Percentiles rank a stretch among this genome's conserved stretches.
Evolutionary conservation across 2,797 vertebrate species (phyloP).

Genomic region (Novumbra hubbsi): DNA sequence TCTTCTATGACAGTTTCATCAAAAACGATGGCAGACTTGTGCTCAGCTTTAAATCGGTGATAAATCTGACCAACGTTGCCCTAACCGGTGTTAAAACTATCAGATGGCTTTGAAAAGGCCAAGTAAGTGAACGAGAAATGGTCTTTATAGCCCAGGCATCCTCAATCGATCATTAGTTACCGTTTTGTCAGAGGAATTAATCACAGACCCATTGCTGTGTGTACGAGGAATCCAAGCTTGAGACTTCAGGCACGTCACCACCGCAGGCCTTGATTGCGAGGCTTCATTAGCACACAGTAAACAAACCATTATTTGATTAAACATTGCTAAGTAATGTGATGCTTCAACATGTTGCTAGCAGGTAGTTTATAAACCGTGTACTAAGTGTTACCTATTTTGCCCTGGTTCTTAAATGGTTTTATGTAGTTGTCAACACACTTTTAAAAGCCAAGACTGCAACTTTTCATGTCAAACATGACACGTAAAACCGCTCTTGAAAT

Average conservation of each 20-base stretch:
- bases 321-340: neutral
- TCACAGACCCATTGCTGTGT: conserved; percentile 65
- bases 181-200: conserved; percentile 77
- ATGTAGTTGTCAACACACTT: neutral
- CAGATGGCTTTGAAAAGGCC: conserved; percentile 72
- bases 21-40: conserved; percentile 51
- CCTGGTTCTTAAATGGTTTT: neutral
- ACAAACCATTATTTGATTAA: conserved; percentile 10
- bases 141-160: conserved; percentile 73
- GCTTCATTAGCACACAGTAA: neutral
- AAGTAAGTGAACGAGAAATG: conserved; percentile 79
- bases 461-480: neutral
- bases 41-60: conserved; percentile 62
- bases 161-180: conserved; percentile 79
- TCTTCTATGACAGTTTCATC: conserved; percentile 31
- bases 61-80: conserved; percentile 69
- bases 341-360: neutral
- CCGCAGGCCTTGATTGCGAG: conserved; percentile 12
- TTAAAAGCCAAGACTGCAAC: neutral
- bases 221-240: conserved; percentile 33
- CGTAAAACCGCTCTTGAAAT: neutral
- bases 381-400: conserved; percentile 5
- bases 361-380: neutral
- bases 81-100: conserved; percentile 76
- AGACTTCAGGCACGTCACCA: conserved; percentile 26